Evolutionary conservation across 2,113 vertebrate species (phyloP).

Genomic region (Bos taurus): ARS-UCD2.0 NC_037349.1:22753501-22754000

Average conservation of each 20-base stretch:
- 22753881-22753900: background rate
- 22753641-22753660: slow-evolving; percentile 16
- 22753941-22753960: background rate
- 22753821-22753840: background rate
- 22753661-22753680: background rate
- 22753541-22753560: background rate
- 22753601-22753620: background rate
- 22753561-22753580: background rate
- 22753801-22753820: background rate
- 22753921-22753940: background rate
- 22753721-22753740: background rate
- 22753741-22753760: background rate
- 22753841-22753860: background rate
- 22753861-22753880: background rate
- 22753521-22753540: background rate
- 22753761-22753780: background rate
- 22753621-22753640: background rate
- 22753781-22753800: background rate
- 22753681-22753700: background rate
- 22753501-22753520: background rate
- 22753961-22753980: background rate
- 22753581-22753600: background rate
- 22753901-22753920: background rate
- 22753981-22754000: background rate
- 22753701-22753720: slow-evolving; percentile 7